Conservation (phyloP, 2,888 invertebrate genomes). For the Lasioglossum marginatum region DNA sequence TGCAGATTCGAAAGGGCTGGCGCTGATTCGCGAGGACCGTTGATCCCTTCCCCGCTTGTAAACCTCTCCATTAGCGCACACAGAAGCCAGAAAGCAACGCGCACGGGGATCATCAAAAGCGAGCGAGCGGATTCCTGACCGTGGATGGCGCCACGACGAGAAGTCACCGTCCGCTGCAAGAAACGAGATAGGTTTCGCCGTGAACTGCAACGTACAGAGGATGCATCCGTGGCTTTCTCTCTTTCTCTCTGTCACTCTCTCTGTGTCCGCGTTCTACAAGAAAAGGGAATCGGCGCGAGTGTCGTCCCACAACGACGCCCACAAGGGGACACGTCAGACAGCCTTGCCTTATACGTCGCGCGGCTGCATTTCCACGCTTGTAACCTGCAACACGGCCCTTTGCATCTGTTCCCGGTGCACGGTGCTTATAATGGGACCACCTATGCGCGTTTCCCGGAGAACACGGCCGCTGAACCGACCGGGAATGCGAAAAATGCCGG, state of each 20-base stretch:
- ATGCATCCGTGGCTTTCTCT: not conserved
- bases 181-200: slow-evolving; percentile 9
- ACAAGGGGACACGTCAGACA: slow-evolving; percentile 52
- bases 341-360: slow-evolving; percentile 62
- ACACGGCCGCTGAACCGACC: slow-evolving; percentile 23
- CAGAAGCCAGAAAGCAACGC: not conserved
- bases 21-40: not conserved
- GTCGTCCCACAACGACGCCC: slow-evolving; percentile 59
- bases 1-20: not conserved
- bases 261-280: slow-evolving; percentile 31
- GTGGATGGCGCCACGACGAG: not conserved
- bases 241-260: not conserved
- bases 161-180: not conserved
- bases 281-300: slow-evolving; percentile 56
- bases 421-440: slow-evolving; percentile 66
- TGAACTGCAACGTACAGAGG: slow-evolving; percentile 17
- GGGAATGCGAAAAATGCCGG: not conserved
- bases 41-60: not conserved
- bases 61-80: slow-evolving; percentile 5
- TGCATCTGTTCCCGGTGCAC: slow-evolving; percentile 57
- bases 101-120: not conserved
- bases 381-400: slow-evolving; percentile 62
- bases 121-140: slow-evolving; percentile 5
- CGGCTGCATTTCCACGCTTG: slow-evolving; percentile 62
- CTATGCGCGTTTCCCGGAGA: slow-evolving; percentile 52